Percentiles rank a stretch among this genome's conserved stretches.
These are phyloP conservation scores for Carterocephalus palaemon DNA, from an alignment of 2,888 invertebrate species.

Conservation along the genomic window DNA sequence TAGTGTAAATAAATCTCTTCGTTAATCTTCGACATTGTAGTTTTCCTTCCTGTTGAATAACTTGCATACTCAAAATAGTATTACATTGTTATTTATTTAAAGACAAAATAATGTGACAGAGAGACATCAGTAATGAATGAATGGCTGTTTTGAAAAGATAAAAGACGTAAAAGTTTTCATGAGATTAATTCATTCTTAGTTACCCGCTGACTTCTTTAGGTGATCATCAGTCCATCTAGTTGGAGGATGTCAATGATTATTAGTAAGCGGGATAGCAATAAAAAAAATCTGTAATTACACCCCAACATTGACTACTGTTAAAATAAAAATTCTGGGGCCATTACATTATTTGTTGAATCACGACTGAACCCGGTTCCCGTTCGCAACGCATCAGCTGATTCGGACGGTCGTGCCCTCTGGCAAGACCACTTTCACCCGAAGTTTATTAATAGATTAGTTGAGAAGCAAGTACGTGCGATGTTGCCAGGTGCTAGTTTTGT, in stretches of 20 bases:
- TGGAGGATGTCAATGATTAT: neutral
- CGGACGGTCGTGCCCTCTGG: conserved; percentile 50
- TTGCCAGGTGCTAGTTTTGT: conserved; percentile 21
- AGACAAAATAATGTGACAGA: too few relatives aligned
- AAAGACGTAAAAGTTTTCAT: too few relatives aligned
- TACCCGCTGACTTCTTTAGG: too few relatives aligned
- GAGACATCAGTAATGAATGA: too few relatives aligned
- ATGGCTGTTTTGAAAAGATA: too few relatives aligned
- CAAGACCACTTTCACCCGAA: conserved; percentile 16
- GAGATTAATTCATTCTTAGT: too few relatives aligned
- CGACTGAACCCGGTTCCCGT: conserved; percentile 40
- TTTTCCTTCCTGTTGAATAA: too few relatives aligned
- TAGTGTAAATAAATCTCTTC: too few relatives aligned
- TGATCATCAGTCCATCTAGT: too few relatives aligned
- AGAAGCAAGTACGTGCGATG: conserved; percentile 28
- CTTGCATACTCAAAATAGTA: too few relatives aligned
- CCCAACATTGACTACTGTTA: neutral
- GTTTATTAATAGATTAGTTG: conserved; percentile 55
- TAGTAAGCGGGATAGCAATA: neutral
- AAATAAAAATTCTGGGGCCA: conserved; percentile 7
- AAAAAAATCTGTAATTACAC: neutral
- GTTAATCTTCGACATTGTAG: too few relatives aligned
- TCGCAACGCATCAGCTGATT: conserved; percentile 56
- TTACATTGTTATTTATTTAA: too few relatives aligned
- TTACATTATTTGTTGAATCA: conserved; percentile 12